Evolutionary conservation across 1,140 invertebrate species (phyloP), one percentile per base, ranked within the genome.

Genomic region (Centruroides sculpturatus): DNA sequence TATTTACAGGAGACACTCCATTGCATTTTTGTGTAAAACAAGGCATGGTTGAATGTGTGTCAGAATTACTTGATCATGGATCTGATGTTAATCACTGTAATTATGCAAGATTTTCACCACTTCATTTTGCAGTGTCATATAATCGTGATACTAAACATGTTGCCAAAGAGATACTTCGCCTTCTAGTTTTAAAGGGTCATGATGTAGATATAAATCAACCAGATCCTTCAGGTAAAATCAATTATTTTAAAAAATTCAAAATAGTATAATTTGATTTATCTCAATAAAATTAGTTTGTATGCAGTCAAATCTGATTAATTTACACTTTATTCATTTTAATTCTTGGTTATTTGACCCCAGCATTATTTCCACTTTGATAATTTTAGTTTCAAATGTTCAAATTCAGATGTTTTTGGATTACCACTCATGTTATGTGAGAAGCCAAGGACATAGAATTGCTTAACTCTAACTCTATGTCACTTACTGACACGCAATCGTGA

Each of bases 61-160:
- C 35, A 23, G 67, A 67, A 41, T 47, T 73, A 11, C 60, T 73
- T 34, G 61, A 67, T 35, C 63, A 66, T 54, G 72, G 72, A 4
- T 73, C 72, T 0, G 72, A 73, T 64, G 70, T 70, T 4, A 73
- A 72, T 58, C 69, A 71, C 57, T 54, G 59, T 13, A 73, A 72
- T 57, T 53, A 60, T 48, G 51, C 65, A 23, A 71, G 72, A 1
- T 66, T 59, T 11, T 70, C 68, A 54, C 69, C 72, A 5, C 64
- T 73, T 11, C 71, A 73, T 55, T 60, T 69, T n/a, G 67, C 69
- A 13, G 62, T 70, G 1, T 55, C 59, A 23, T 49, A 59, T 23
- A 51, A 9, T 12, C 55, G 11, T 47, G 65, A 67, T 9, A 68
- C 66, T n/a, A 64, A 69, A 47, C 59, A 59, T 48, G 64, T 66